phyloP scores from a whole-genome alignment of 1,140 invertebrate species.

The Drosophila saltans region DNA sequence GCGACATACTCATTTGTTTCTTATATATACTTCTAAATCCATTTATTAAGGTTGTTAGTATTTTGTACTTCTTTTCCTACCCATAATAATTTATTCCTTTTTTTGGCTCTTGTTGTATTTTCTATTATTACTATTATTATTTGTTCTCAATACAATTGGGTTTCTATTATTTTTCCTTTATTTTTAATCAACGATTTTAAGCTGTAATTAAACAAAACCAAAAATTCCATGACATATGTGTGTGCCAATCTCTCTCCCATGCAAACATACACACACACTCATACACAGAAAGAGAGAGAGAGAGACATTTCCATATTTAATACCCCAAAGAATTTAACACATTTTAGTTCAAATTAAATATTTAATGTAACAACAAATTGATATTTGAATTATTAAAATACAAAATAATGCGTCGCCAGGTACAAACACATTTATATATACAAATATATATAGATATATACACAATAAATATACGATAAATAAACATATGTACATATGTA shows the following conservation, averaged over 20 bases:
- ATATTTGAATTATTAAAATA: slow-evolving; percentile 81
- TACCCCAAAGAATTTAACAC: slow-evolving; percentile 80
- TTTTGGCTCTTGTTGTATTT: not conserved
- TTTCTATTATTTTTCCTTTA: slow-evolving; percentile 32
- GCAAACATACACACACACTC: slow-evolving; percentile 1
- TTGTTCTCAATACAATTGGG: slow-evolving; percentile 4
- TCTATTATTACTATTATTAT: not conserved
- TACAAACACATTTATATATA: slow-evolving; percentile 50
- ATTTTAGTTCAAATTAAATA: slow-evolving; percentile 82
- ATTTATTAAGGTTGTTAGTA: no score
- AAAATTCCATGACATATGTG: slow-evolving; percentile 65
- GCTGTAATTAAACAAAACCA: slow-evolving; percentile 78
- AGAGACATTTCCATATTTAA: slow-evolving; percentile 37
- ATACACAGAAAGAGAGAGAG: not conserved
- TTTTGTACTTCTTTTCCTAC: not conserved
- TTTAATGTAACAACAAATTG: slow-evolving; percentile 81
- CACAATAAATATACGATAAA: not conserved
- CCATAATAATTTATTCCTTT: not conserved
- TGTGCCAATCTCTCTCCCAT: not conserved
- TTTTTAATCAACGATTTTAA: slow-evolving; percentile 77
- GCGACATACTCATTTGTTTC: no score
- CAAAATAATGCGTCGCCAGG: slow-evolving; percentile 75
- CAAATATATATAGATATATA: slow-evolving; percentile 21
- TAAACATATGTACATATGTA: no score
- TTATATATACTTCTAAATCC: no score